Evolutionary conservation across 1,140 invertebrate species (phyloP), one percentile per base, ranked within the genome.

Genomic region (Zaprionus taronus): DNA sequence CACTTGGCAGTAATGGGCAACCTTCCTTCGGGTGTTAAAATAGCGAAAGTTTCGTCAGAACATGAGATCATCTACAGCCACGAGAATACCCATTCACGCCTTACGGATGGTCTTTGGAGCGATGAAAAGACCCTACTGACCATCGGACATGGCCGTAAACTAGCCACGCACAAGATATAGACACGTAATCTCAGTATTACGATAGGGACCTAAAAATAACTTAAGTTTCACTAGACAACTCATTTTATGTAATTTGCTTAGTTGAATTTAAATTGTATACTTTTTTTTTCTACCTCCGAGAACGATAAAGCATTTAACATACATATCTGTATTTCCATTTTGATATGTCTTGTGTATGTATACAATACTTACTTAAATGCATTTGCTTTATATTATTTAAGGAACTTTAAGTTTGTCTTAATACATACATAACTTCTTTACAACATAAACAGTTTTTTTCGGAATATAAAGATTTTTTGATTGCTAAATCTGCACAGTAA

Each of bases 1-100:
- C 55, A 85, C 51, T 57, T 90, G 64, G 85, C 86, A 4, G 79
- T 47, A 0, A 82, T 80, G 72, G 69, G 85, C 41, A 90, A 90
- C 41, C 38, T 67, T 7, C 85, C 81, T 1, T 49, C 68, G 34
- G 34, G 53, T 0, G 86, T 90, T 0, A 90, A 82, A 53, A 74
- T 90, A 22, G 26, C 26, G 14, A 66, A 71, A 28, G 58, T 80
- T 1, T 41, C 47, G 5, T 36, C 6, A 1, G 31, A 49, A 1
- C 76, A 73, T 17, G 55, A 90, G 4, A 17, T 82, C 28, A 49
- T 90, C n/a, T 91, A 91, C 51, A 60, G 31, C 14, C 60, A 85
- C 4, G 38, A 73, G 14, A 55, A 82, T 6, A 73, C 82, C 0
- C 86, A 91, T 51, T 36, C 11, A 5, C 85, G 85, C 3, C 44